These are phyloP conservation scores for chimpanzee (Pan troglodytes) DNA, from an alignment of 2,113 vertebrate genomes.

Conservation along the genomic window DNA sequence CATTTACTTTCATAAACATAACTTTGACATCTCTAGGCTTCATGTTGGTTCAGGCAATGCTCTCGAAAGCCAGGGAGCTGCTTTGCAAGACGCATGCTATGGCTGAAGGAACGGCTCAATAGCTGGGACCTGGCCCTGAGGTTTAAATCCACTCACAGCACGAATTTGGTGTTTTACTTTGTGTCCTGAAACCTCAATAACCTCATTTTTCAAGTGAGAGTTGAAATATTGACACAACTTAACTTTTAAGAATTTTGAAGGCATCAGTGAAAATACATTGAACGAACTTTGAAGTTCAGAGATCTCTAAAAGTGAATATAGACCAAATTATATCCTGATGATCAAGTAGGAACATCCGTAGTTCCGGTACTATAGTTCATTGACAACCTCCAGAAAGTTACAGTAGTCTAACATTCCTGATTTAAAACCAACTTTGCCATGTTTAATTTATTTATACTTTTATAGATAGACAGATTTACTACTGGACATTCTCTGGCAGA, in stretches of 20 bases:
- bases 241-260: not conserved
- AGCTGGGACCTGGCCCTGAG: not conserved
- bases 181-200: not conserved
- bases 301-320: not conserved
- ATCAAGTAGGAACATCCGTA: not conserved
- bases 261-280: not conserved
- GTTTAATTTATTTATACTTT: conserved; percentile 11
- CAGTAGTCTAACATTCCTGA: not conserved
- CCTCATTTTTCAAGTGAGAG: not conserved
- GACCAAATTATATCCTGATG: not conserved
- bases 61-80: not conserved
- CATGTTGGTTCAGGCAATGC: not conserved
- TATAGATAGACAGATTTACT: not conserved
- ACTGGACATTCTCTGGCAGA: not conserved
- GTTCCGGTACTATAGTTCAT: not conserved
- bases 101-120: not conserved
- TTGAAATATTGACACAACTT: not conserved
- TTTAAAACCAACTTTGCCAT: not conserved
- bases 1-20: conserved; percentile 41
- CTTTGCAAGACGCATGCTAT: accelerated
- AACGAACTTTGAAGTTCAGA: not conserved
- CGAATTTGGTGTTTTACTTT: not conserved
- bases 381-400: not conserved
- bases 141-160: not conserved
- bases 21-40: not conserved